These are phyloP conservation scores for Peucedramus taeniatus DNA, from an alignment of 2,113 vertebrate species.

Conservation along the genomic window DNA sequence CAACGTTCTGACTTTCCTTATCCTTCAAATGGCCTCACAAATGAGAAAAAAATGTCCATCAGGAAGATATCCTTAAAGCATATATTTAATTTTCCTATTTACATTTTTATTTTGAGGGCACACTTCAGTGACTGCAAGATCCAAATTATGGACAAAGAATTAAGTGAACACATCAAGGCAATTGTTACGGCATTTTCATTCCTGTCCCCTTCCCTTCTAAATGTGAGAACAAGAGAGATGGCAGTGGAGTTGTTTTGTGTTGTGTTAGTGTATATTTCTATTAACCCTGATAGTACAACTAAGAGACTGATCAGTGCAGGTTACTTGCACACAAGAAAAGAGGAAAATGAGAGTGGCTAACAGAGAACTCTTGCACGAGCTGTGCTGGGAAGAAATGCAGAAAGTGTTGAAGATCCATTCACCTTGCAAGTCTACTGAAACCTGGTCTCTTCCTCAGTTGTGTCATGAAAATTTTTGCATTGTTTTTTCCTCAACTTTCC, in stretches of 20 bases:
- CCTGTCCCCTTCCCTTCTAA: neutral
- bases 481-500: neutral
- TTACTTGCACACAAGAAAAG: neutral
- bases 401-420: neutral
- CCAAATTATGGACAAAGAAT: neutral
- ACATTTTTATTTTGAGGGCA: neutral
- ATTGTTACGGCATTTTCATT: neutral
- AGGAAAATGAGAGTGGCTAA: neutral
- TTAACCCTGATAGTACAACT: neutral
- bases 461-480: neutral
- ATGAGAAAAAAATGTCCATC: neutral
- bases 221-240: neutral
- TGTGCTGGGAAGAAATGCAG: neutral
- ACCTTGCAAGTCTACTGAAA: neutral
- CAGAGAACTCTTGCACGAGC: neutral
- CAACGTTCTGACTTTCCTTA: neutral
- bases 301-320: neutral
- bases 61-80: neutral
- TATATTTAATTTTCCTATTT: neutral
- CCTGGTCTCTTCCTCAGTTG: neutral
- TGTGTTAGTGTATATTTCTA: neutral
- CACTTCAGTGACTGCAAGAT: neutral
- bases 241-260: neutral
- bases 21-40: neutral
- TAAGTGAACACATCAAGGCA: neutral